Evolutionary conservation across 2,797 vertebrate genomes (phyloP), one percentile per base, ranked within the genome.

Genomic region (Corythornis leucogaster): DNA sequence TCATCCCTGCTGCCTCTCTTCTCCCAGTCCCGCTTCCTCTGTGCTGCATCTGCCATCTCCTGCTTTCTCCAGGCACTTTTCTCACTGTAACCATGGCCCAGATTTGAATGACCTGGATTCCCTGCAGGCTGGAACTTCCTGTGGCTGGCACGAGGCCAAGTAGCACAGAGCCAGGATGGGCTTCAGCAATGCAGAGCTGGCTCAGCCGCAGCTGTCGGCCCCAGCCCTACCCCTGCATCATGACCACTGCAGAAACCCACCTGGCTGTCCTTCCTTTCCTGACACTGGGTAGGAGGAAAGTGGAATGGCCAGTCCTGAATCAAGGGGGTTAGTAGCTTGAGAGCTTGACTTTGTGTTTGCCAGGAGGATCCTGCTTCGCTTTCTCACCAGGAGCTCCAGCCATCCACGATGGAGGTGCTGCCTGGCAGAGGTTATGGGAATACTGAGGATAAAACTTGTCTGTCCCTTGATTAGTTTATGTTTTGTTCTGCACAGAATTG

Each of bases 351-450:
- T 13, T 11, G 64, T 35, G 45, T 50, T 59, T 53, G 68, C 73
- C 12, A 33, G 24, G 64, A 59, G 35, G 57, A 51, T 67, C 25
- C 38, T 6, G 15, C 50, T 35, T 19, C 0, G 1, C 25, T 40
- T 0, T 0, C 40, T 68, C 46, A 4, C 14, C 1, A 3, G 10
- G 8, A 12, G 7, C n/a, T 70, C 33, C 28, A 1, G 5, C 4
- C 0, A 4, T 38, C 38, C 19, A 21, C 2, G 0, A 1, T 6
- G 30, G 62, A 70, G 42, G 19, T 55, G 38, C 67, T 42, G 42
- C 54, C 51, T 0, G 4, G 9, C n/a, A 58, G 19, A 62, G 35
- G 10, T 15, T 62, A 89, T 0, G 0, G n/a, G 28, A 55, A 28
- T 16, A 28, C 18, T 24, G 8, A n/a, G 24, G 54, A 50, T 46